A percentile compares a stretch with the other conserved stretches of the same genome.
Evolutionary conservation across 2,113 vertebrate genomes (phyloP).

Genomic region (Otus sunia): DNA sequence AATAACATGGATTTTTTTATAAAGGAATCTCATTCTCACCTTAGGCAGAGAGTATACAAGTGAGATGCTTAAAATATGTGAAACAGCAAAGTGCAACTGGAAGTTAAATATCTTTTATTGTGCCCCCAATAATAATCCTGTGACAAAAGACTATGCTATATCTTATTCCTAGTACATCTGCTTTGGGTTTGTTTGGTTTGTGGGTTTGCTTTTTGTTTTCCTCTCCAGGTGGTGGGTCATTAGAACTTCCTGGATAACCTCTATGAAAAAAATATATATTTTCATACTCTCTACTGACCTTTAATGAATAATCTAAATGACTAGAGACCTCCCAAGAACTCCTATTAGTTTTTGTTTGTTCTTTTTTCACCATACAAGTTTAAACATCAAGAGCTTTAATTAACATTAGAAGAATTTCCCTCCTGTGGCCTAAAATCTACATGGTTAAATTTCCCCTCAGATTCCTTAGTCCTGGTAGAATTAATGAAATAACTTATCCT

Average conservation of each 20-base stretch:
- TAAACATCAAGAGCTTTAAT: slow-evolving; percentile 74
- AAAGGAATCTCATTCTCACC: neutral
- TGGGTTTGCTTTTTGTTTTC: neutral
- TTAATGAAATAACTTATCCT: slow-evolving; percentile 43
- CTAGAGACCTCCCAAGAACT: slow-evolving; percentile 71
- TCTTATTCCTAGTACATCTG: neutral
- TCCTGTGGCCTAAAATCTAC: slow-evolving; percentile 69
- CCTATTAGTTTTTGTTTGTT: neutral
- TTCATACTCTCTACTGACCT: slow-evolving; percentile 58
- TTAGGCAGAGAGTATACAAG: neutral
- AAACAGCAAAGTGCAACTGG: neutral
- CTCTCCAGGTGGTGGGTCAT: neutral
- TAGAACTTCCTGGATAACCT: slow-evolving; percentile 39
- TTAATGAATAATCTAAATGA: slow-evolving; percentile 62
- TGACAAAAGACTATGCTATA: neutral
- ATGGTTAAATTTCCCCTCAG: slow-evolving; percentile 70
- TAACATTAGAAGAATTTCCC: slow-evolving; percentile 72
- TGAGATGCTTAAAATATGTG: neutral
- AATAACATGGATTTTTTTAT: neutral
- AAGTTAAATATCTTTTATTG: neutral
- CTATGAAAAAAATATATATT: neutral
- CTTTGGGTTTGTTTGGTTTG: neutral
- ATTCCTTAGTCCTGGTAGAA: slow-evolving; percentile 61
- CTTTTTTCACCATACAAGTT: slow-evolving; percentile 53
- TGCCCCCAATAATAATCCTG: neutral